Base-by-base conservation (phyloP, 2,113 vertebrate species). In the Zootoca vivipara region DNA sequence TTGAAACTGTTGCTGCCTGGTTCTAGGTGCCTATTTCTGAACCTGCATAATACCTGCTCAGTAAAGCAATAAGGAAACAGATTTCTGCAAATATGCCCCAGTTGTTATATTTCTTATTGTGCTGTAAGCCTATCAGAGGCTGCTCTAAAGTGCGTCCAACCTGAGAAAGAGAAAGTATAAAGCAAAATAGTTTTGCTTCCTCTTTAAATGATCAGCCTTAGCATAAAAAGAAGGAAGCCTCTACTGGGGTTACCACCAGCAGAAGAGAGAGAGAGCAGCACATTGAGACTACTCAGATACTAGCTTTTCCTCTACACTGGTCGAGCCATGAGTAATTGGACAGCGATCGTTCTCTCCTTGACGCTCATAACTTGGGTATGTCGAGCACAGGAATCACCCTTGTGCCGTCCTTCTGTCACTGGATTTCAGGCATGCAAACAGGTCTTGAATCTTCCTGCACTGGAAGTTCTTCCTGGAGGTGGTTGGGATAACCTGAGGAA, bases 401-500 rank as follows among this genome's bases (percentile, higher is more conserved):
- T 69, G 2, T 28, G 56, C 1, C 40, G 2, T 0, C n/a, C 72
- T 16, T 35, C 38, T 33, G 30, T 78, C 2, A 6, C 0, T 0
- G 95, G 96, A 81, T 96, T 98, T 86, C 95, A 93, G 3, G 89
- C 89, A 26, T 99, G 98, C 88, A 96, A 94, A 88, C 85, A 91
- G 82, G 89, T 93, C 84, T 58, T 93, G 82, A 96, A 96, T 5
- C 78, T 97, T 33, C 93, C 97, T 1, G 94, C 96, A 0, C 93
- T 99, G 89, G 98, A 98, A 91, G 98, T 98, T 78, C 95, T 99
- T 58, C 99, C 98, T 0, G 98, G 99, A 0, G 98, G 98, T 0
- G 98, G 98, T 52, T 99, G 98, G 98, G 98, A 99, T 90, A 99
- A 99, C 72, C 97, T 99, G 58, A 95, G 98, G 1, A 99, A 99